phyloP scores from a whole-genome alignment of 2,113 vertebrate genomes.

The pig (Sus scrofa) region T2T-Sscrofa CM000822.6:78500001-78500500 shows the following conservation, averaged over 20 bases:
- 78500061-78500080: background rate
- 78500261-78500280: background rate
- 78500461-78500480: background rate
- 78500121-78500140: background rate
- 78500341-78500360: background rate
- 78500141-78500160: accelerated
- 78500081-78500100: background rate
- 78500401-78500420: background rate
- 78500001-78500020: background rate
- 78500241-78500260: background rate
- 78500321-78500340: accelerated
- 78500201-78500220: background rate
- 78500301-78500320: background rate
- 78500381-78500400: background rate
- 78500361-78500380: background rate
- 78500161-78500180: background rate
- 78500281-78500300: background rate
- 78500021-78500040: background rate
- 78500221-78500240: background rate
- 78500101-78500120: background rate
- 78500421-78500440: accelerated
- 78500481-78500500: background rate
- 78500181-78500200: background rate
- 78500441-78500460: background rate
- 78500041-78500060: background rate